Conservation (phyloP, 2,797 vertebrate genomes). For the Rhynchonycteris naso region DNA sequence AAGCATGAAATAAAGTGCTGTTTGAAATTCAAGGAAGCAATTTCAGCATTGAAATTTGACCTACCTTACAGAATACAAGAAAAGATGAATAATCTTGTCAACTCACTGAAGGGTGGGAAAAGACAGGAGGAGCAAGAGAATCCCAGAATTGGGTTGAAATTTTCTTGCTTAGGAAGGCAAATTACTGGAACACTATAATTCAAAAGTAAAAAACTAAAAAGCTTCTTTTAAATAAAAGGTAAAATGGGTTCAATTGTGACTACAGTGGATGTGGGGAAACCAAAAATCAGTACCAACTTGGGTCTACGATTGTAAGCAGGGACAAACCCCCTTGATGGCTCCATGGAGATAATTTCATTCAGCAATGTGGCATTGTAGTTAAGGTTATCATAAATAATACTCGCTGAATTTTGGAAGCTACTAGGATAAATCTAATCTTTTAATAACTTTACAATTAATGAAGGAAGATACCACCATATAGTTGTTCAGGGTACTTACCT, state of each 20-base stretch:
- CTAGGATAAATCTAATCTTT: background rate
- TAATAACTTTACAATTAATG: background rate
- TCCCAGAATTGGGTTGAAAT: background rate
- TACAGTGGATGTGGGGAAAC: background rate
- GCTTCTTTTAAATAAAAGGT: constrained; percentile 25
- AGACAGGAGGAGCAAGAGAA: constrained; percentile 4
- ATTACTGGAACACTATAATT: background rate
- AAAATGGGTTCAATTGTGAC: background rate
- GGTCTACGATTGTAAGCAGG: background rate
- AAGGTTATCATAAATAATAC: background rate
- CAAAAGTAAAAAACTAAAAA: constrained; percentile 39
- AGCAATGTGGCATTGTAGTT: constrained; percentile 23
- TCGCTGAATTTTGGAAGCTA: constrained; percentile 32
- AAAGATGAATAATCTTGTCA: constrained; percentile 76
- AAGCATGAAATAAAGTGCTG: constrained; percentile 89
- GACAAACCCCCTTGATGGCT: background rate
- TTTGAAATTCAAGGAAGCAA: constrained; percentile 83
- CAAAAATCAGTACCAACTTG: constrained; percentile 6
- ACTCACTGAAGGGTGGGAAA: constrained; percentile 8
- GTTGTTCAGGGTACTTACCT: constrained; percentile 35
- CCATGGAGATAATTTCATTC: constrained; percentile 2
- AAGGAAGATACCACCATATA: constrained; percentile 3
- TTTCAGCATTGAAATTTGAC: constrained; percentile 73
- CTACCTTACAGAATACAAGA: constrained; percentile 79
- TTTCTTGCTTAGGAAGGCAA: constrained; percentile 62